Evolutionary conservation across 2,888 invertebrate genomes (phyloP), one percentile per base, ranked within the genome.

Genomic region (Diarsia brunnea): DNA sequence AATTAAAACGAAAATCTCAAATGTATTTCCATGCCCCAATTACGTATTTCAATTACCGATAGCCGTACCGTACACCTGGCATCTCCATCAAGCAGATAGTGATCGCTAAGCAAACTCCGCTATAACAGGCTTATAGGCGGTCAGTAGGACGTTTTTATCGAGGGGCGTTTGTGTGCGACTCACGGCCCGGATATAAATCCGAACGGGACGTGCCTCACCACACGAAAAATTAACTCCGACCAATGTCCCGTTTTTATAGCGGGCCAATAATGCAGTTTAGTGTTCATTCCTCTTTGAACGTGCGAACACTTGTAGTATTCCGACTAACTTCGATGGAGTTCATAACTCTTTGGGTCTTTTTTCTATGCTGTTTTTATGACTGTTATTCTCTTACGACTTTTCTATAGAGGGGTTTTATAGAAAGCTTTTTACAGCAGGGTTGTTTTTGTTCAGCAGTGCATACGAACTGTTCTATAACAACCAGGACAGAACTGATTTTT

Each of bases 141-240:
- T 91, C 90, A 92, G 88, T 86, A 81, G 87, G 84, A 87, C 89
- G 88, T 91, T 92, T 94, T 92, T 92, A 94, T 93, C 90, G 92
- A 83, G 79, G 87, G 87, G 84, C 84, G 84, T 88, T 88, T 84
- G 89, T 85, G 87, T 86, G 85, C 90, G 85, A 85, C 84, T 89
- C 92, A 92, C 92, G 93, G 83, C 73, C 85, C 83, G 86, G 86
- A 89, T 91, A 94, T 95, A 94, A 94, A 94, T 94, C 92, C 88
- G 78, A 81, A 80, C 86, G 87, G 89, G 87, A 90, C 92, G 93
- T 93, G 92, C 88, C 88, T 90, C 84, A 88, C 91, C 90, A 88
- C 90, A 92, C 91, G 91, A 94, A 93, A 93, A 94, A 94, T 93
- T 94, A 92, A 93, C 92, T 92, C 87, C 87, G 83, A 84, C 88